Evolutionary conservation across 2,888 invertebrate species (phyloP).

Genomic region (Thymelicus lineola): DNA sequence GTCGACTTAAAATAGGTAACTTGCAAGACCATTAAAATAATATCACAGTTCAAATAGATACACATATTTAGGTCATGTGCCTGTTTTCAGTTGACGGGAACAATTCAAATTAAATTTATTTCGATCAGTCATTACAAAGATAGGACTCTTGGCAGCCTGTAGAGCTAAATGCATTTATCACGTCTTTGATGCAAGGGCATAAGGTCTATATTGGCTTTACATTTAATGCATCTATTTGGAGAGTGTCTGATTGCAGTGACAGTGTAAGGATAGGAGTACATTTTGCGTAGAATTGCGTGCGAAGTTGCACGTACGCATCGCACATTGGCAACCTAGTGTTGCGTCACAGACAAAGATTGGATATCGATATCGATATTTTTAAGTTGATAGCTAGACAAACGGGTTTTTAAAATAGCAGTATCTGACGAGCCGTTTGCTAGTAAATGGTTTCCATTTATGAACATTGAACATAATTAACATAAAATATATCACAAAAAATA

Average conservation of each 20-base stretch:
- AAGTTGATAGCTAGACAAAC: no score
- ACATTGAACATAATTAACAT: no score
- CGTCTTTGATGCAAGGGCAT: background rate
- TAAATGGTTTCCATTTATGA: no score
- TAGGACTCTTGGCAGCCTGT: no score
- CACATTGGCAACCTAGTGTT: constrained; percentile 45
- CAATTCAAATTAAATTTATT: constrained; percentile 1
- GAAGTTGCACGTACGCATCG: constrained; percentile 60
- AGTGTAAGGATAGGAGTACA: constrained; percentile 43
- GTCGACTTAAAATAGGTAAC: no score
- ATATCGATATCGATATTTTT: constrained; percentile 13
- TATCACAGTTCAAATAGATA: no score
- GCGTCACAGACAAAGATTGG: constrained; percentile 41
- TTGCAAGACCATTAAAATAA: no score
- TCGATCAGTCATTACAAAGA: background rate
- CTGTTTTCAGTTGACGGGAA: background rate
- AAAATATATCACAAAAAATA: no score
- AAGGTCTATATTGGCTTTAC: constrained; percentile 30
- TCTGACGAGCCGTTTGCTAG: no score
- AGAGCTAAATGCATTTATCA: background rate
- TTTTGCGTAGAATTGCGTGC: constrained; percentile 54
- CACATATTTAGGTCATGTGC: background rate
- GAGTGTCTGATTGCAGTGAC: constrained; percentile 25
- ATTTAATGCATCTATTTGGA: constrained; percentile 27
- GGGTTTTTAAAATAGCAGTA: no score